Evolutionary conservation across 2,113 vertebrate genomes (phyloP), one percentile per base, ranked within the genome.

Genomic region (Perca schrenkii): DNA sequence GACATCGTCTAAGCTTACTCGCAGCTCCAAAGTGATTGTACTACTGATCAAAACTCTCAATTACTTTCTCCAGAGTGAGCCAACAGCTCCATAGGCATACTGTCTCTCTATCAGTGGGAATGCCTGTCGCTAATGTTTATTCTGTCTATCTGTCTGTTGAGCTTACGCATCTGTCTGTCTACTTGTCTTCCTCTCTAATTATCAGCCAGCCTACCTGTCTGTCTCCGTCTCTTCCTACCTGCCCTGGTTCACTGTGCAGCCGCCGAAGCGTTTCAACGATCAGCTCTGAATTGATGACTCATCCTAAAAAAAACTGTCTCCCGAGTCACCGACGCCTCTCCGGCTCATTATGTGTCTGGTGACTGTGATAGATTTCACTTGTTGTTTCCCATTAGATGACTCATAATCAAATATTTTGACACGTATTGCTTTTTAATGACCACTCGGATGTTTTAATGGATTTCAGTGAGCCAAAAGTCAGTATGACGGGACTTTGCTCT

Each of bases 381-480:
- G 40, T 56, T 40, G 34, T 67, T 68, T 70, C 76, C 72, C 83
- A 68, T 77, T 82, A 67, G 62, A 34, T 79, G 83, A 86, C n/a
- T 90, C 85, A 82, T 14, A 1, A 62, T 86, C 17, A 82, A 86
- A 86, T 62, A 74, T 65, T 88, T 78, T 16, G 28, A 77, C 79
- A 56, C 65, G 73, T 80, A 86, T 81, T 25, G 68, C 73, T 64
- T 84, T 82, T 89, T 88, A 88, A 90, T 67, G 85, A 83, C 72
- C 81, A 70, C 77, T 89, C 63, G 67, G 85, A 68, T 17, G 2
- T 66, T 74, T 87, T 87, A 80, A 80, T 85, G 68, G 80, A 65
- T 74, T 83, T 53, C 22, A 2, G 65, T 17, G 61, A 36, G 40
- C 28, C 7, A 0, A 1, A 50, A 56, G 56, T 76, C 49, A 28